These are phyloP conservation scores for Fulmarus glacialis DNA, from an alignment of 2,113 vertebrate genomes.

Conservation along the genomic window DNA sequence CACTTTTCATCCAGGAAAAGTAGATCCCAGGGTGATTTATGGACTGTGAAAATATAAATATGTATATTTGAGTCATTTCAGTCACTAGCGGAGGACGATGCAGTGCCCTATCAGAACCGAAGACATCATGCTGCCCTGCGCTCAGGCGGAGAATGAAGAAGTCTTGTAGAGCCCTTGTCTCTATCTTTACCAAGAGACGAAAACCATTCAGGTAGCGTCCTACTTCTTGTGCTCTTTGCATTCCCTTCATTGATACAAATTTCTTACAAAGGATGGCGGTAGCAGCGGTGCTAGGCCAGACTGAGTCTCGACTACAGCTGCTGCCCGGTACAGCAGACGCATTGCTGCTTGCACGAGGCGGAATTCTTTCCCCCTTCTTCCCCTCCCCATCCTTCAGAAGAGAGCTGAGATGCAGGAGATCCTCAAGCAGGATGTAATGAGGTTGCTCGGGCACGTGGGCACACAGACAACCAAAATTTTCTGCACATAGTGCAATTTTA, in stretches of 20 bases:
- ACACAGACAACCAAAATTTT: background rate
- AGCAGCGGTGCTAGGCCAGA: background rate
- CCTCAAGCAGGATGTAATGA: background rate
- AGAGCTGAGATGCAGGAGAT: background rate
- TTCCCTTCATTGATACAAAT: background rate
- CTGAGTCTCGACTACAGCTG: background rate
- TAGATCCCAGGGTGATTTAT: conserved; percentile 14
- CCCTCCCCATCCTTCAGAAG: background rate
- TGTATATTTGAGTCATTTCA: background rate
- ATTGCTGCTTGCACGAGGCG: background rate
- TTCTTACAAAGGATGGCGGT: background rate
- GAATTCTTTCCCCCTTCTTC: background rate
- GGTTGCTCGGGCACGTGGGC: background rate
- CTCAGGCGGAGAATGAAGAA: background rate
- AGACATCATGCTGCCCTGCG: background rate
- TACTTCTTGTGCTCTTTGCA: background rate
- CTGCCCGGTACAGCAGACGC: background rate
- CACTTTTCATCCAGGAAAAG: conserved; percentile 12
- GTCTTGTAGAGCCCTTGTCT: background rate
- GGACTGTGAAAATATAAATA: conserved; percentile 13
- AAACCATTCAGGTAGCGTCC: background rate
- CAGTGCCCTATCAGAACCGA: background rate
- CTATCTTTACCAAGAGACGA: background rate
- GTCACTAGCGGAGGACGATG: background rate
- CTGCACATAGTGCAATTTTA: background rate